These are phyloP conservation scores for Acrossocheilus fasciatus DNA, from an alignment of 2,797 vertebrate species.

Conservation along the genomic window DNA sequence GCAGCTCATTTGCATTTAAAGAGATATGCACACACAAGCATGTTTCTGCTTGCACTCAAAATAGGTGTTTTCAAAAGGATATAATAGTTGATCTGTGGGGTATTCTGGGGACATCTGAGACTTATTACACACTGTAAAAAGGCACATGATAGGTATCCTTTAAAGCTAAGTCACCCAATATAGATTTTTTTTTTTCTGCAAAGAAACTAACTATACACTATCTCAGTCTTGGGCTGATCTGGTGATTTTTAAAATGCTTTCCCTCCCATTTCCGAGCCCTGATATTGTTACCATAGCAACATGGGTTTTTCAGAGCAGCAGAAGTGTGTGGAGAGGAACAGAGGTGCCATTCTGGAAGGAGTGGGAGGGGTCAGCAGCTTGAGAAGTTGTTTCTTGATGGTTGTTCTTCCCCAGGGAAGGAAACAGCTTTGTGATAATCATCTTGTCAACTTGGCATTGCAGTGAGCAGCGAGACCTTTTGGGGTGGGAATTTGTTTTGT, in stretches of 20 bases:
- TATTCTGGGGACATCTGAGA: neutral
- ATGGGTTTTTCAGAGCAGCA: neutral
- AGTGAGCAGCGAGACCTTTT: conserved; percentile 40
- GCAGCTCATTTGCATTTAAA: too few species aligned
- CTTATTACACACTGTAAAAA: neutral
- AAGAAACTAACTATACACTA: neutral
- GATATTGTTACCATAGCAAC: conserved; percentile 58
- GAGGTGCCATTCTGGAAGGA: neutral
- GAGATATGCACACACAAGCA: too few species aligned
- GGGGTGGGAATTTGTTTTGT: conserved; percentile 17
- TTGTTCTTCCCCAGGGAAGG: conserved; percentile 47
- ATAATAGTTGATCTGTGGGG: neutral
- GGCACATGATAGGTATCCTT: neutral
- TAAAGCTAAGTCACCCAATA: neutral
- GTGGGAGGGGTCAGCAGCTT: conserved; percentile 13
- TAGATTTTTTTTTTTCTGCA: neutral
- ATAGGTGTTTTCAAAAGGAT: neutral
- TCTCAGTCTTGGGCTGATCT: conserved; percentile 2
- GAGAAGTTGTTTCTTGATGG: conserved; percentile 25
- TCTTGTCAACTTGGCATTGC: conserved; percentile 55
- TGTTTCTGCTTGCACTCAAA: too few species aligned
- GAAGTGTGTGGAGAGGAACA: neutral
- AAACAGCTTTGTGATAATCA: conserved; percentile 58
- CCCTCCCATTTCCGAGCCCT: conserved; percentile 37
- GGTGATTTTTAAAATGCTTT: conserved; percentile 19